phyloP scores from a whole-genome alignment of 1,140 invertebrate genomes.

The Pseudomyrmex cubaensis region DNA sequence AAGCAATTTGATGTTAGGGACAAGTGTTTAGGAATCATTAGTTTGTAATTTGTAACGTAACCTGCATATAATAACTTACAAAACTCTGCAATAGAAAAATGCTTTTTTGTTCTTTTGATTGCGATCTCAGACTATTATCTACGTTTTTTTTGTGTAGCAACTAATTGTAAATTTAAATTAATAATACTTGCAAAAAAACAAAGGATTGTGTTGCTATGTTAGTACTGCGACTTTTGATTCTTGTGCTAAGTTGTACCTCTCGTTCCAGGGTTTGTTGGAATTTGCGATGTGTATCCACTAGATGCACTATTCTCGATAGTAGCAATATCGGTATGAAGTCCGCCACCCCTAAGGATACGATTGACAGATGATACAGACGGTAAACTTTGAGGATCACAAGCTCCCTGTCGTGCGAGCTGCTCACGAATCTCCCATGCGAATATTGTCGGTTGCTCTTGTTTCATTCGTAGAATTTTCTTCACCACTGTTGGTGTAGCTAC shows the following conservation, averaged over 20 bases:
- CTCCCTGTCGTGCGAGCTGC: conserved; percentile 92
- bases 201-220: too few relatives aligned
- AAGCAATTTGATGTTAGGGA: conserved; percentile 60
- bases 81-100: conserved; percentile 25
- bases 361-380: conserved; percentile 98
- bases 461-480: conserved; percentile 95
- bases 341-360: conserved; percentile 95
- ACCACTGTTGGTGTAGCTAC: conserved; percentile 96
- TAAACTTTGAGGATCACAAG: conserved; percentile 94
- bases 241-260: conserved; percentile 67
- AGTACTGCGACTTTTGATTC: background rate
- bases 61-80: conserved; percentile 53
- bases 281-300: conserved; percentile 66
- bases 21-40: conserved; percentile 71
- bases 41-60: conserved; percentile 59
- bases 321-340: conserved; percentile 83
- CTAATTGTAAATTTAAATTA: background rate
- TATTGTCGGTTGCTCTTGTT: conserved; percentile 96
- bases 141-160: background rate
- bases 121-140: background rate
- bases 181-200: too few relatives aligned
- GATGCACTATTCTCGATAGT: conserved; percentile 77
- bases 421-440: conserved; percentile 98
- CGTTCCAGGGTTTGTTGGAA: conserved; percentile 72
- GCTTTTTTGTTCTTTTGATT: background rate